Evolutionary conservation across 2,888 invertebrate species (phyloP).

Genomic region (Noctuana brunneofusca): DNA sequence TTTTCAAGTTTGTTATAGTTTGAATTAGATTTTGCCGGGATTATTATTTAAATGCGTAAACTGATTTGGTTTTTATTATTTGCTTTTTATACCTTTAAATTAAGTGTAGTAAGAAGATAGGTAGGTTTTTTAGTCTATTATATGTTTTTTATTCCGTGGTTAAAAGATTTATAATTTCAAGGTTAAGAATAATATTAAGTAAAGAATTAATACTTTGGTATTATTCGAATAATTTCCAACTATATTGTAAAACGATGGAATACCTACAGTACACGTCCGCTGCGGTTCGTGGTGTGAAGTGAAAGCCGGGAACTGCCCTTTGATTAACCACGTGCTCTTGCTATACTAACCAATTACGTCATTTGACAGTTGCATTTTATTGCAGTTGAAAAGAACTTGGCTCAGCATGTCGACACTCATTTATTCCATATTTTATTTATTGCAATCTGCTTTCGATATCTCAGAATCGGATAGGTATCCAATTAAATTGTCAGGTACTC

Average conservation of each 20-base stretch:
- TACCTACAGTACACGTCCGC: neutral
- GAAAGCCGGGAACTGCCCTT: conserved; percentile 30
- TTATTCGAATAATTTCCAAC: neutral
- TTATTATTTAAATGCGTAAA: too few species aligned
- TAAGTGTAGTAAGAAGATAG: too few species aligned
- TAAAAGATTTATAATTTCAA: too few species aligned
- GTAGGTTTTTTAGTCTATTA: too few species aligned
- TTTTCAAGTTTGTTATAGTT: too few species aligned
- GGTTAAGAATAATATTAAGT: too few species aligned
- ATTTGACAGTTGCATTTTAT: conserved; percentile 7
- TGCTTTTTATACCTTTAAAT: too few species aligned
- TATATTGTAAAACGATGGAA: neutral
- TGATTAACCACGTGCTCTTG: conserved; percentile 18
- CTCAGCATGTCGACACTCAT: neutral
- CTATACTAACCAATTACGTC: conserved; percentile 22
- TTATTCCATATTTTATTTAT: neutral
- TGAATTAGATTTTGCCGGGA: too few species aligned
- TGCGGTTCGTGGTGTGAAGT: conserved; percentile 18
- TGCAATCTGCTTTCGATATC: neutral
- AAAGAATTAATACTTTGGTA: neutral
- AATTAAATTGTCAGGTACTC: neutral
- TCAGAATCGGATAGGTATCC: neutral
- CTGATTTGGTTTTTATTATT: too few species aligned
- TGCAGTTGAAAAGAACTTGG: neutral
- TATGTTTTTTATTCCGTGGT: too few species aligned